Base-by-base conservation (phyloP, 2,888 invertebrate species). In the Matsumyia berberina region DNA sequence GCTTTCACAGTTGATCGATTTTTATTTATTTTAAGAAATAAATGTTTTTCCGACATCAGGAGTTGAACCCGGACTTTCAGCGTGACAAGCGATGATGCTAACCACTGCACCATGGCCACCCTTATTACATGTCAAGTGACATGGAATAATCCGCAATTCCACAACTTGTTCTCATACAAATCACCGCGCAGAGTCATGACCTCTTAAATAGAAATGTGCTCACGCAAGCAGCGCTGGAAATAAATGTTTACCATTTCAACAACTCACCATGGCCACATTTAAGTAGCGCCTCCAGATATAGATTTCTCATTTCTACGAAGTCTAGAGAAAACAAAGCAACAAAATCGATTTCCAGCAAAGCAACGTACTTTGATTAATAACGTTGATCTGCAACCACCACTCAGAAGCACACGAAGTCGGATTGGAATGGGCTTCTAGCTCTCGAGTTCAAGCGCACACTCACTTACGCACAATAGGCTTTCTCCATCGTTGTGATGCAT, bases 381-480 rank as follows among this genome's bases (percentile, higher is more conserved):
- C 67, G 72, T 31, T 60, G 78, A 67, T 82, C 60, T 72, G 66
- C 24, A 60, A 64, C 51, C 49, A 57, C 57, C 42, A 70, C 69
- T 64, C 49, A 49, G 46, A 57, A 31, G 2, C 37, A 39, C 33
- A 42, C n/a, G n/a, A 24, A 51, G 15, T 31, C 58, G 64, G n/a
- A 57, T 24, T 24, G 24, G 15, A 42, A 51, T 17, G 19, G 39
- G 53, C 62, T 66, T 46, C 64, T 46, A 58, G n/a, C 17, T 60
- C 58, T 37, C 42, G 57, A 31, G 62, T 70, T 57, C 35, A 57
- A 57, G 31, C 57, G 15, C 64, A 72, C 77, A 82, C 77, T 82
- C 15, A 60, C 82, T 82, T 82, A 82, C 82, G 82, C 82, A 82
- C 78, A 82, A 82, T 72, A 82, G 82, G 78, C 78, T 82, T 82